These are phyloP conservation scores for Cuculus canorus DNA, from an alignment of 2,797 vertebrate genomes.

Conservation along the genomic window DNA sequence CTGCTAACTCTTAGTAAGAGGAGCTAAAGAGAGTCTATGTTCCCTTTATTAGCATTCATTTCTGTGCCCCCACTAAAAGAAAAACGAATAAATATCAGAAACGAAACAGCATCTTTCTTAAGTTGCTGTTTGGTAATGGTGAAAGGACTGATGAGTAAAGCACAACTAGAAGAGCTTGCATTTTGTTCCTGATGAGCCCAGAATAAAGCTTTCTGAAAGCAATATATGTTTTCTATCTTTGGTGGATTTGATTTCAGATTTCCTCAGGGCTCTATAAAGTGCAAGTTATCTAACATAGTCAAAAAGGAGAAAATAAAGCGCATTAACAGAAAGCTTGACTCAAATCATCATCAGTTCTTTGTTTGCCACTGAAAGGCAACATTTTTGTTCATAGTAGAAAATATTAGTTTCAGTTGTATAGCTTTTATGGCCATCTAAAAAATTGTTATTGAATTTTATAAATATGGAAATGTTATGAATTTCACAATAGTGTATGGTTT, in stretches of 20 bases:
- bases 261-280: background rate
- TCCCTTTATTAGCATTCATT: background rate
- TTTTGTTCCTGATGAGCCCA: background rate
- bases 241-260: background rate
- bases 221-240: background rate
- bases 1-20: background rate
- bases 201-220: background rate
- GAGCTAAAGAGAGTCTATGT: background rate
- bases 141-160: background rate
- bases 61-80: background rate
- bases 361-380: background rate
- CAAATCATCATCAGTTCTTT: background rate
- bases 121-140: background rate
- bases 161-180: background rate
- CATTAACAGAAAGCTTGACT: background rate
- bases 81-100: background rate
- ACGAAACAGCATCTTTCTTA: background rate
- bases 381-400: background rate
- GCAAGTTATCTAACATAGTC: background rate
- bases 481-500: background rate
- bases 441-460: background rate
- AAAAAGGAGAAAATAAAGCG: background rate
- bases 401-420: background rate
- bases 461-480: background rate
- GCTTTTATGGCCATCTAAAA: background rate